phyloP scores from a whole-genome alignment of 2,113 vertebrate species.

The Castor canadensis region DNA sequence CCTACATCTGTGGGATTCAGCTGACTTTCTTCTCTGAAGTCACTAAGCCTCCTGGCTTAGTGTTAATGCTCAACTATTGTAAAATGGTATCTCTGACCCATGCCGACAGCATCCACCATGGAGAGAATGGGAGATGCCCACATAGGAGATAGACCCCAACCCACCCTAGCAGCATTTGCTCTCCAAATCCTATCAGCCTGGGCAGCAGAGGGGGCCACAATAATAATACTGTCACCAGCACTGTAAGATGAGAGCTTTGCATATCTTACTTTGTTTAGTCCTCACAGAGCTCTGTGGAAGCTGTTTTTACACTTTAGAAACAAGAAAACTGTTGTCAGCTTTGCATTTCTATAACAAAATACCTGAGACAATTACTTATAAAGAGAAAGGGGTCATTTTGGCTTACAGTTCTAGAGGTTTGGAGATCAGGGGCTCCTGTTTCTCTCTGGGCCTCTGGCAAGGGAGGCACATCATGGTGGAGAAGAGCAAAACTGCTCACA shows the following conservation, averaged over 20 bases:
- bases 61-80: background rate
- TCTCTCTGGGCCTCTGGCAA: background rate
- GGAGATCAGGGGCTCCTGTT: background rate
- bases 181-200: background rate
- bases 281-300: background rate
- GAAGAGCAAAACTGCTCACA: background rate
- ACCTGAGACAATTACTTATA: background rate
- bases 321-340: too few relatives aligned
- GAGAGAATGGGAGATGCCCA: background rate
- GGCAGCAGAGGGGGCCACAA: background rate
- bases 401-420: background rate
- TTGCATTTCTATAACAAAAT: background rate
- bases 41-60: background rate
- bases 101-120: background rate
- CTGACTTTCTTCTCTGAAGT: background rate
- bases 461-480: too few relatives aligned
- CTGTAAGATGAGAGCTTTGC: background rate
- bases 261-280: background rate
- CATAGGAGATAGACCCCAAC: too few relatives aligned
- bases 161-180: too few relatives aligned
- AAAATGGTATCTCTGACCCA: background rate
- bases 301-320: too few relatives aligned
- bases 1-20: background rate
- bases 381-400: background rate
- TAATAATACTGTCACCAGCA: background rate